Conservation (phyloP, 2,888 invertebrate species). For the Ecdyonurus torrentis region DNA sequence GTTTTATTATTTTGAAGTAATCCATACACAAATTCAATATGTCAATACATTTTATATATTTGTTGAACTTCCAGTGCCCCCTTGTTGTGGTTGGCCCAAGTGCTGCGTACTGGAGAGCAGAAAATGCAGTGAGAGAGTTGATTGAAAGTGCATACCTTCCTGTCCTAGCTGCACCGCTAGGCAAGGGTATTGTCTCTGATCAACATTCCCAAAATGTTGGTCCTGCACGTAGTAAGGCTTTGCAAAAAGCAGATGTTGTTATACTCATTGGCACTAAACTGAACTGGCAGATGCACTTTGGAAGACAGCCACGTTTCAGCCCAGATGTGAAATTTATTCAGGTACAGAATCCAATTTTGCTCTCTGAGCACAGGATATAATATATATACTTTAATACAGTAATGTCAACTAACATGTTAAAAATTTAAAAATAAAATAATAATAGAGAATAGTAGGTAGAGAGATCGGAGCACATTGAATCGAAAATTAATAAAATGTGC, state of each 20-base stretch:
- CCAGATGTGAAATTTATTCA: constrained; percentile 77
- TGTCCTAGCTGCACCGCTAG: constrained; percentile 92
- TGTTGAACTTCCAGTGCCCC: constrained; percentile 35
- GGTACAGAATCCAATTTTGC: constrained; percentile 35
- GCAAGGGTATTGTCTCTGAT: constrained; percentile 35
- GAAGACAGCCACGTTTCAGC: constrained; percentile 68
- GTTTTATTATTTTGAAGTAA: no score
- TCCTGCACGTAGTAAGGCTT: constrained; percentile 68
- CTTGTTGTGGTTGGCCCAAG: constrained; percentile 74
- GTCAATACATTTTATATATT: background rate
- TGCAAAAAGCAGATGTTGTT: constrained; percentile 77
- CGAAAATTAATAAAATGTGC: no score
- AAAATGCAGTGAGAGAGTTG: constrained; percentile 48
- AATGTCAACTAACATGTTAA: no score
- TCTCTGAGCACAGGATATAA: no score
- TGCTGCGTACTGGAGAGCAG: constrained; percentile 65
- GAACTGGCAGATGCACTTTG: constrained; percentile 98
- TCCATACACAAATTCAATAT: no score
- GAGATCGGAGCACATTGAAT: no score
- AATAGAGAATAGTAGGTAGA: no score
- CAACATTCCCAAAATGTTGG: constrained; percentile 48
- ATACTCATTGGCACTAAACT: constrained; percentile 77
- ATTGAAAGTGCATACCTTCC: constrained; percentile 59
- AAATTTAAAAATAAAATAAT: no score
- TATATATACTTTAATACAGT: no score